These are phyloP conservation scores for Euura saliciscinereae DNA, from an alignment of 1,140 invertebrate species.

Conservation along the genomic window DNA sequence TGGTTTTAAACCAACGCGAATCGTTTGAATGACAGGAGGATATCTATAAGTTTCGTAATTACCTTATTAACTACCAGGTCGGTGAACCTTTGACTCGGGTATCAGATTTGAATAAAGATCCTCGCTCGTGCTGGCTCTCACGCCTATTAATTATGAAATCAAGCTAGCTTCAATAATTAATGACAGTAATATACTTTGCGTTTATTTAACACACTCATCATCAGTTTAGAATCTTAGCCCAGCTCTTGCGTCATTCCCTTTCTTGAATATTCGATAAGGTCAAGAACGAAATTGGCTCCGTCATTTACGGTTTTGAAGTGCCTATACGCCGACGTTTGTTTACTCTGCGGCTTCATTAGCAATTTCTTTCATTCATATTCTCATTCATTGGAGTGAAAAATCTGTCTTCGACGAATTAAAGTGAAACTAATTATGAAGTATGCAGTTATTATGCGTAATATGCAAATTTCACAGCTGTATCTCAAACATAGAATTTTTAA, in stretches of 20 bases:
- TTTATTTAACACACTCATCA: neutral
- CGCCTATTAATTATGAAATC: neutral
- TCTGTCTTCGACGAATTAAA: too few relatives aligned
- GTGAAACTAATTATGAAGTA: too few relatives aligned
- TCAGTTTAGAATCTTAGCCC: neutral
- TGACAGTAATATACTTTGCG: neutral
- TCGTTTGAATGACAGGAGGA: neutral
- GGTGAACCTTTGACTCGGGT: neutral
- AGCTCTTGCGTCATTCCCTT: neutral
- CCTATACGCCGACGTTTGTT: too few relatives aligned
- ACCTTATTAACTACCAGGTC: neutral
- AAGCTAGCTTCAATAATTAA: neutral
- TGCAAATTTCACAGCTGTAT: too few relatives aligned
- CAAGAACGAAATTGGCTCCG: neutral
- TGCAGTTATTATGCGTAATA: too few relatives aligned
- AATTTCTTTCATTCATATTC: too few relatives aligned
- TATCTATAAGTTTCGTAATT: slow-evolving; percentile 1
- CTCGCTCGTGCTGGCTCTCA: neutral
- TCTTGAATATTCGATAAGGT: neutral
- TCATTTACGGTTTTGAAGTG: too few relatives aligned
- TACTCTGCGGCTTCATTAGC: too few relatives aligned
- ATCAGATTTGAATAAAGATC: neutral
- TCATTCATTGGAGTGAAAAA: too few relatives aligned
- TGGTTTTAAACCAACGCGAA: neutral
- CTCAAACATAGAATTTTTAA: too few relatives aligned